phyloP scores from a whole-genome alignment of 1,140 invertebrate species.

The Pollicipes pollicipes region DNA sequence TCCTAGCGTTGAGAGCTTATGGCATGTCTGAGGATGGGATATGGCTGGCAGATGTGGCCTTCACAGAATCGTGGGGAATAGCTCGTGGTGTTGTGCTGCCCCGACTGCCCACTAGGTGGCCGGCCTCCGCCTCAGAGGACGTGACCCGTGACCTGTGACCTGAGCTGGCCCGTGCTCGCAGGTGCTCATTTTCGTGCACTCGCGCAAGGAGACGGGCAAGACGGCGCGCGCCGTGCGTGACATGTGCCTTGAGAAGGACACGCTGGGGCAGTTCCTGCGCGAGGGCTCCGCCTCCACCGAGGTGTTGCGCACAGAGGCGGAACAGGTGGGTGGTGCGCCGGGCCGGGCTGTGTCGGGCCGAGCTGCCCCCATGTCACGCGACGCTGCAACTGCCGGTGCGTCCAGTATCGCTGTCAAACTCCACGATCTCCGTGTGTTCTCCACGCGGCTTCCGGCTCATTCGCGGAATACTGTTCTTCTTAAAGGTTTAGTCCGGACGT shows the following conservation, averaged over 20 bases:
- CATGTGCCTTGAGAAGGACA: constrained; percentile 95
- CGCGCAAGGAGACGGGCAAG: constrained; percentile 94
- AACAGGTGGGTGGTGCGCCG: constrained; percentile 78
- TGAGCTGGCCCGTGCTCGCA: no score
- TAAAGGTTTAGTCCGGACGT: no score
- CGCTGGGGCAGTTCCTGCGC: constrained; percentile 79
- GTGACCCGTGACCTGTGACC: no score
- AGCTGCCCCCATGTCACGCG: background rate
- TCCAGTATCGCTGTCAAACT: background rate
- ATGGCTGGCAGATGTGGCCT: no score
- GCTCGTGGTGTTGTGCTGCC: no score
- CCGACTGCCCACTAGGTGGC: no score
- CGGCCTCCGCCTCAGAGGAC: no score
- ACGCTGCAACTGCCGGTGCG: background rate
- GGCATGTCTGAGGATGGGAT: no score
- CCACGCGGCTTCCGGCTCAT: no score
- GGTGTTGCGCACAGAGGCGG: constrained; percentile 85
- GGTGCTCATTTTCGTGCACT: constrained; percentile 90
- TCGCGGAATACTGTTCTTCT: no score
- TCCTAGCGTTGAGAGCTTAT: no score
- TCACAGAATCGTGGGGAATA: no score
- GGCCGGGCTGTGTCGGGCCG: constrained; percentile 3
- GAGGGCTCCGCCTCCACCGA: constrained; percentile 96
- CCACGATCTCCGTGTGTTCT: background rate
- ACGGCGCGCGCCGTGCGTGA: constrained; percentile 88